Base-by-base conservation (phyloP, 2,113 vertebrate species). In the Cebus imitator region DNA sequence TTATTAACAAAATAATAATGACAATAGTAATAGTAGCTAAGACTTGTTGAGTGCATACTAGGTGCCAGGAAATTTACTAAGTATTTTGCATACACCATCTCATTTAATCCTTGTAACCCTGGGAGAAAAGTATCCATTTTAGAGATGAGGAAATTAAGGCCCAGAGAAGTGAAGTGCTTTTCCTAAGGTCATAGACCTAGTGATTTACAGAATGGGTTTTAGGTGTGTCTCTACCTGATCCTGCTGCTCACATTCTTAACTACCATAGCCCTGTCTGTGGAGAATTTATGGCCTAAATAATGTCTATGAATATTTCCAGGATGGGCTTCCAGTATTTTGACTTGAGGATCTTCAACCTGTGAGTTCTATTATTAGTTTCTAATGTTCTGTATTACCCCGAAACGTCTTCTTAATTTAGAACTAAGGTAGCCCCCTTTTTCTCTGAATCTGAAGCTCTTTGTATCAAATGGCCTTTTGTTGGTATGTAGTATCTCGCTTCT, bases 391-490 rank as follows among this genome's bases (percentile, higher is more conserved):
- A 37, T 82, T 48, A 4, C 16, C 30, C 12, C 87, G 68, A 94
- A 82, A 84, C 58, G 6, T 87, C n/a, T 55, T 82, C 55, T 50
- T 68, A 55, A 84, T 61, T 73, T 82, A 86, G 23, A 82, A 76
- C 20, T n/a, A 32, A 30, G 30, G 30, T 57, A 92, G 35, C 18
- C 14, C 32, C 12, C 43, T 50, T 84, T 79, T n/a, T 58, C 80
- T 91, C 52, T 68, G 52, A 78, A 11, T 78, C 66, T 94, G 73
- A 92, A 83, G n/a, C 58, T 87, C 40, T 88, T 64, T 8, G 20
- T 96, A 85, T 92, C 57, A 94, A 96, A 92, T 11, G 91, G 61
- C 92, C 57, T 73, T 96, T 98, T 97, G 87, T 87, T 97, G 85
- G 68, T 32, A 23, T 80, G 25, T 57, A 90, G 61, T 96, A 93